Evolutionary conservation across 2,888 invertebrate species (phyloP).

Genomic region (Chymomyza procnemis): DNA sequence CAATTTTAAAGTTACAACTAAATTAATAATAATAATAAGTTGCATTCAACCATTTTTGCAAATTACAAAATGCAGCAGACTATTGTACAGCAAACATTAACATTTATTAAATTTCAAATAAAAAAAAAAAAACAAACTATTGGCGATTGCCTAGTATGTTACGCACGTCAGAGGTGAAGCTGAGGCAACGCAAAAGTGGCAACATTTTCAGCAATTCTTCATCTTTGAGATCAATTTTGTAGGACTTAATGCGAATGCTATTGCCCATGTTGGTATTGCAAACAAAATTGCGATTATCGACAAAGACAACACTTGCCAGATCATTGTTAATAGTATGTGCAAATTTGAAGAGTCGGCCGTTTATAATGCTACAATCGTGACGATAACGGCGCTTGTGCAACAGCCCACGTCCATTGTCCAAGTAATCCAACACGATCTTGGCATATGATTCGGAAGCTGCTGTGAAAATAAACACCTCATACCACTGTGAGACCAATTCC

Average conservation of each 20-base stretch:
- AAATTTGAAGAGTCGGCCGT: conserved; percentile 26
- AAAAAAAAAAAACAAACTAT: too few species aligned
- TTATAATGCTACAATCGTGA: conserved; percentile 29
- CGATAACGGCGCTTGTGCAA: conserved; percentile 33
- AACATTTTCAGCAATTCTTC: not conserved
- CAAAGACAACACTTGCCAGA: not conserved
- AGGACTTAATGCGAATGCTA: not conserved
- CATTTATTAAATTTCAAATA: too few species aligned
- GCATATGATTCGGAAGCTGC: conserved; percentile 30
- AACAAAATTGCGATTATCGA: not conserved
- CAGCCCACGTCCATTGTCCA: conserved; percentile 35
- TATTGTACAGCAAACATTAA: too few species aligned
- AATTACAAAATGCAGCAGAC: too few species aligned
- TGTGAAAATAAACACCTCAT: conserved; percentile 36
- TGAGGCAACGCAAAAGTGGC: not conserved
- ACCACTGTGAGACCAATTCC: conserved; percentile 45
- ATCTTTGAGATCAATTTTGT: not conserved
- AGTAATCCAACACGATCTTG: conserved; percentile 22
- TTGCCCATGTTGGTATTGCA: not conserved
- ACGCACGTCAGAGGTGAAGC: not conserved
- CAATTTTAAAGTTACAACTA: too few species aligned
- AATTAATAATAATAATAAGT: too few species aligned
- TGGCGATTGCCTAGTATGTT: too few species aligned
- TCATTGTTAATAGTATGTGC: not conserved
- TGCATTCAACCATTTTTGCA: too few species aligned